These are phyloP conservation scores for Zalophus californianus DNA, from an alignment of 2,797 vertebrate genomes.

Conservation along the genomic window DNA sequence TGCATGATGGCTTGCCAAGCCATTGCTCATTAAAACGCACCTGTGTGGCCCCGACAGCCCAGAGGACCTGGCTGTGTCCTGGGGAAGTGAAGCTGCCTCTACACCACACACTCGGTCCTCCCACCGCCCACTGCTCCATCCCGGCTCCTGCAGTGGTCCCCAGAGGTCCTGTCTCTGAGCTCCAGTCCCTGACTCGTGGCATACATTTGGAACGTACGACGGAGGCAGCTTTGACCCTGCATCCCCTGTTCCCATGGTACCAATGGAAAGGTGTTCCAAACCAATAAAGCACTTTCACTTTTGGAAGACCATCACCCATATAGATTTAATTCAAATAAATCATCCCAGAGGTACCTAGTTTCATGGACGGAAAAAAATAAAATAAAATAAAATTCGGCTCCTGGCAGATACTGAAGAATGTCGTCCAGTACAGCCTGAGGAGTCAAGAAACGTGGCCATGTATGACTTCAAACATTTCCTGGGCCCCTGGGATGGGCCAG, in stretches of 20 bases:
- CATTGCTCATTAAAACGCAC: background rate
- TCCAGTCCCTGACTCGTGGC: too few relatives aligned
- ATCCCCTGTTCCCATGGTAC: background rate
- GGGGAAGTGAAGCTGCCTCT: too few relatives aligned
- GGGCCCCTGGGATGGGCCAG: background rate
- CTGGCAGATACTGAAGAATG: background rate
- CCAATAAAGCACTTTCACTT: background rate
- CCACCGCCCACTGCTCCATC: accelerated
- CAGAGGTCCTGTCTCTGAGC: background rate
- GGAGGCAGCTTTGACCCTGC: background rate
- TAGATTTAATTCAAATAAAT: background rate
- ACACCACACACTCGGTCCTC: background rate
- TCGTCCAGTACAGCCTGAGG: background rate
- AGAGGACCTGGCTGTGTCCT: background rate
- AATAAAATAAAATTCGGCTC: background rate
- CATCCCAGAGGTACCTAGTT: background rate
- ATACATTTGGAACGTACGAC: accelerated
- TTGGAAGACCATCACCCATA: background rate
- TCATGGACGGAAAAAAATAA: background rate
- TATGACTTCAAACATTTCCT: background rate
- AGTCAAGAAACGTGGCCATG: accelerated
- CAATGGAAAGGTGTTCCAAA: background rate
- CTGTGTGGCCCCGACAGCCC: accelerated
- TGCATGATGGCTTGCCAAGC: background rate
- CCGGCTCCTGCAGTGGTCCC: background rate